Evolutionary conservation across 23 tunicate species (phyloP).

Genomic region (Ascidia mentula): DNA sequence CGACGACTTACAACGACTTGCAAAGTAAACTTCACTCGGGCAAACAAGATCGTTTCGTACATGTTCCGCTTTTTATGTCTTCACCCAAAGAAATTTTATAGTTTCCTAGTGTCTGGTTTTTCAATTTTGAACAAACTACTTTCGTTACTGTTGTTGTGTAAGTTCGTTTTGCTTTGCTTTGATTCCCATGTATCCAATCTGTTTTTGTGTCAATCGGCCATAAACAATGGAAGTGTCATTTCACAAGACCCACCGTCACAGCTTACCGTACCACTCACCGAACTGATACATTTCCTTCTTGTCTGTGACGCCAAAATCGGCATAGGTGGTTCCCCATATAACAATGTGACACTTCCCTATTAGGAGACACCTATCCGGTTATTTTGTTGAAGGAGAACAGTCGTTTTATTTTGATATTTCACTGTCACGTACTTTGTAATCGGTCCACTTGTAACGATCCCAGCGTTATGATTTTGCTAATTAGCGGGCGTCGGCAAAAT

Average conservation of each 20-base stretch:
- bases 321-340: not conserved
- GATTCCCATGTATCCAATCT: too few species aligned
- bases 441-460: not conserved
- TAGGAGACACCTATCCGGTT: not conserved
- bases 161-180: too few species aligned
- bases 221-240: too few species aligned
- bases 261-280: not conserved
- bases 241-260: too few species aligned
- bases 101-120: too few species aligned
- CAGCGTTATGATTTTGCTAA: not conserved
- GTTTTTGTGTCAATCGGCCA: too few species aligned
- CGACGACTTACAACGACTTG: not conserved
- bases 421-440: not conserved
- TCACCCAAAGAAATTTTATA: too few species aligned
- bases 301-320: not conserved
- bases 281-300: not conserved
- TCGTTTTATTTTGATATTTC: not conserved
- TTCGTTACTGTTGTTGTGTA: too few species aligned
- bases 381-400: not conserved
- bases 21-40: conserved; percentile 4
- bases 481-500: not conserved
- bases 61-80: not conserved
- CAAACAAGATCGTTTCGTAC: not conserved
- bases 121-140: too few species aligned
- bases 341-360: not conserved